phyloP scores from a whole-genome alignment of 2,888 invertebrate species.

The Phytoseiulus persimilis region DNA sequence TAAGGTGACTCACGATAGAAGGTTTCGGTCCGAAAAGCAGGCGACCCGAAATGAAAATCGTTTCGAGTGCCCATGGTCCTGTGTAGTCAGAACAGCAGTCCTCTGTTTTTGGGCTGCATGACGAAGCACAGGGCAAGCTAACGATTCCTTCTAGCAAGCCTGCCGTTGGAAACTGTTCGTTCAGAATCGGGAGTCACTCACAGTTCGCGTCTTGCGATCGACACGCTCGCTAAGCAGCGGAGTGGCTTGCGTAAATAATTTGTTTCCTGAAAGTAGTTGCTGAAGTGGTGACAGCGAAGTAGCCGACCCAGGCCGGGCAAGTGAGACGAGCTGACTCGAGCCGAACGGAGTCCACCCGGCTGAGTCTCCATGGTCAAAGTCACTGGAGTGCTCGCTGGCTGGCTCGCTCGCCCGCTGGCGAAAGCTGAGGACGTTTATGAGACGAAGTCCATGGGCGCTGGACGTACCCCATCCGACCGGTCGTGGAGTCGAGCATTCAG shows the following conservation, averaged over 20 bases:
- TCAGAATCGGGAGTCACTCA: neutral
- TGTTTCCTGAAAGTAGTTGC: neutral
- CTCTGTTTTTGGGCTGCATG: neutral
- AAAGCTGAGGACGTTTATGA: neutral
- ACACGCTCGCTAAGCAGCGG: neutral
- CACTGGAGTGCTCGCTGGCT: neutral
- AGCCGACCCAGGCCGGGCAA: neutral
- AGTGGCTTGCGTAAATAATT: constrained; percentile 5
- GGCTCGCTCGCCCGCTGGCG: too few relatives aligned
- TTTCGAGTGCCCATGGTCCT: too few relatives aligned
- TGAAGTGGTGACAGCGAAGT: constrained; percentile 5
- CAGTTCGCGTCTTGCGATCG: neutral
- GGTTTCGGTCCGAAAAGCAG: too few relatives aligned
- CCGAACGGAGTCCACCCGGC: too few relatives aligned
- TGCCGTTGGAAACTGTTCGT: neutral
- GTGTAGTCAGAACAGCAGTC: neutral
- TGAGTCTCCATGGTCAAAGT: neutral
- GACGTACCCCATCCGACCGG: neutral
- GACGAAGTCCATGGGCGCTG: neutral
- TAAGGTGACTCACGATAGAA: too few relatives aligned
- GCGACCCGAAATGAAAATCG: too few relatives aligned
- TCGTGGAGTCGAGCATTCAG: neutral
- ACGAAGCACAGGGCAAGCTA: neutral
- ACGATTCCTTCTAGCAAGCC: neutral
- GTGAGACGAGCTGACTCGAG: too few relatives aligned